Base-by-base conservation (phyloP, 1,140 invertebrate genomes). In the Eupristina koningsbergeri region DNA sequence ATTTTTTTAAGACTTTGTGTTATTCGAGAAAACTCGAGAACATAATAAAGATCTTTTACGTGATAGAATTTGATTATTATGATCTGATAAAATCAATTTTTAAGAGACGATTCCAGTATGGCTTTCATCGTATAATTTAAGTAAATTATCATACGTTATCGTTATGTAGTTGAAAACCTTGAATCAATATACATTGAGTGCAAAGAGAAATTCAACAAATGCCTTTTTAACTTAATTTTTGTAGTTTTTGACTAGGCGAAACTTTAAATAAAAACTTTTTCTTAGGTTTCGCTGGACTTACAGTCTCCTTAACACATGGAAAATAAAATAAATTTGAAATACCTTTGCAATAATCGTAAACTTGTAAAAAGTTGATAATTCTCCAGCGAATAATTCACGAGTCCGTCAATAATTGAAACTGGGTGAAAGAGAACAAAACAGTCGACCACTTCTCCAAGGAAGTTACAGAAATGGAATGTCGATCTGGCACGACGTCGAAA, bases 401-500 rank as follows among this genome's bases (percentile, higher is more conserved):
- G 47, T 34, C 31, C 53, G 13, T 39, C 22, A 64, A 71, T 67
- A 71, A 80, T 80, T 80, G 63, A 80, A 80, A 80, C n/a, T 31
- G 31, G 19, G 8, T 3, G 31, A 75, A 81, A 64, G 71, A 22
- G 63, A 41, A 39, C 47, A 67, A 41, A 19, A 41, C 15, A 58
- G 39, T 45, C 36, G n/a, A 39, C 1, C 36, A 45, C 19, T 64
- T 39, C 29, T 26, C 50, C 3, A 31, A 61, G 22, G 50, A 74
- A 81, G 80, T 71, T 50, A n/a, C 29, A 63, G 53, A 81, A 81
- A 74, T 81, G 69, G 69, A 74, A 81, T 61, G 36, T 81, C 69
- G 67, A 81, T 53, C 26, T 29, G 29, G n/a, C 36, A 36, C 2
- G 36, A 6, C 31, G 0, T 58, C 50, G 74, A 53, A 22, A 22